These are phyloP conservation scores for Didymodactylos carnosus DNA, from an alignment of 2,888 invertebrate genomes.

Conservation along the genomic window DNA sequence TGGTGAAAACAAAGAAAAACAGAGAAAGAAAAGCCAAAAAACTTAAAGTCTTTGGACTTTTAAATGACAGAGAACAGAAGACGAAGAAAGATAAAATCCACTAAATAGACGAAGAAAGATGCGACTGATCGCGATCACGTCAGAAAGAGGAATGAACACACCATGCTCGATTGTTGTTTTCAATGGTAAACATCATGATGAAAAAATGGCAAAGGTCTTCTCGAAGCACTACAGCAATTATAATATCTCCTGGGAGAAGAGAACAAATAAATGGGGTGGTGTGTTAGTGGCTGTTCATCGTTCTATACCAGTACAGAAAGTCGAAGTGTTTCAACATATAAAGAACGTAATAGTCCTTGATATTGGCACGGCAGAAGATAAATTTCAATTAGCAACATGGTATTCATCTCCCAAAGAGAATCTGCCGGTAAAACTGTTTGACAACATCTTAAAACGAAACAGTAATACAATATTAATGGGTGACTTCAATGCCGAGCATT, in stretches of 20 bases:
- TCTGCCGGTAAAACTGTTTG: neutral
- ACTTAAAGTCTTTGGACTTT: no score
- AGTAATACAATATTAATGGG: neutral
- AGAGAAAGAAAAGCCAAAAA: no score
- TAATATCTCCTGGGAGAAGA: neutral
- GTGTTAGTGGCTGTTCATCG: neutral
- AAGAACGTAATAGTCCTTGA: neutral
- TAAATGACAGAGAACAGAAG: no score
- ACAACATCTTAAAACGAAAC: neutral
- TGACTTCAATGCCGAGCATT: neutral
- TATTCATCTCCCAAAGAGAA: neutral
- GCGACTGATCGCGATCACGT: no score
- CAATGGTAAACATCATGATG: neutral
- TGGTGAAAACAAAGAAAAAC: no score
- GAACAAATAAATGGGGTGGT: neutral
- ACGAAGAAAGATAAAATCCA: no score
- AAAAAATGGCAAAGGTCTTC: neutral
- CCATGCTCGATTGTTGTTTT: no score
- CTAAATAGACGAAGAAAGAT: no score
- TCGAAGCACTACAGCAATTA: neutral
- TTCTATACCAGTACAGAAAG: neutral
- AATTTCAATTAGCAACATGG: neutral
- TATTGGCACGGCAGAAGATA: neutral
- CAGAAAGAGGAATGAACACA: no score
- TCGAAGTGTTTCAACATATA: neutral